Conservation (phyloP, 2,797 vertebrate species). For the Enteromius afrohamiltoni region DNA sequence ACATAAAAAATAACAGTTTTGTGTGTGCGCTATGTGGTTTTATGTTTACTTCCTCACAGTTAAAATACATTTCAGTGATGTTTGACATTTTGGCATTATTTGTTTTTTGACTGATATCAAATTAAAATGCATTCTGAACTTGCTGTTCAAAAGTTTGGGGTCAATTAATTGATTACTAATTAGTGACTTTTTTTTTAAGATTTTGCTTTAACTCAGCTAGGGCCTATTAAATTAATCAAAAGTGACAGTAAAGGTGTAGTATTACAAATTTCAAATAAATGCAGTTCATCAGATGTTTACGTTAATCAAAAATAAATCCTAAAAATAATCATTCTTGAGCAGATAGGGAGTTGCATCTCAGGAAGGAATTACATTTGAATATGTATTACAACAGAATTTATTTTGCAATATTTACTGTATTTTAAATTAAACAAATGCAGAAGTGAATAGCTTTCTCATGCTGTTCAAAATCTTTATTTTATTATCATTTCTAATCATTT, state of each 20-base stretch:
- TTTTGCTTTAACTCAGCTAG: not conserved
- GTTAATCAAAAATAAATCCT: not conserved
- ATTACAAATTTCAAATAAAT: not conserved
- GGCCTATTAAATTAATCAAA: not conserved
- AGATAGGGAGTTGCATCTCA: no score
- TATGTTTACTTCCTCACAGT: not conserved
- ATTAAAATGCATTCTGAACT: no score
- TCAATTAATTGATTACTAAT: not conserved
- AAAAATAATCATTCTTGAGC: not conserved
- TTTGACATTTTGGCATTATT: not conserved
- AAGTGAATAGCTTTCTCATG: not conserved
- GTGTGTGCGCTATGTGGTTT: not conserved
- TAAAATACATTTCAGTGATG: not conserved
- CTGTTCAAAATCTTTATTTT: not conserved
- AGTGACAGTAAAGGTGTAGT: not conserved
- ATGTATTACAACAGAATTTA: not conserved
- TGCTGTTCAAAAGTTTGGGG: not conserved
- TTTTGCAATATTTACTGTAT: not conserved
- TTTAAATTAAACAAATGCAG: not conserved
- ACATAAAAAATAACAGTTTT: not conserved
- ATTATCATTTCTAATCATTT: not conserved
- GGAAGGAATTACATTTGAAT: not conserved
- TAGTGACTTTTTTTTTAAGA: not conserved
- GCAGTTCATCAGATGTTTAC: not conserved
- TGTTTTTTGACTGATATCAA: no score